These are phyloP conservation scores for Coturnix japonica DNA, from an alignment of 2,113 vertebrate genomes.

Conservation along the genomic window DNA sequence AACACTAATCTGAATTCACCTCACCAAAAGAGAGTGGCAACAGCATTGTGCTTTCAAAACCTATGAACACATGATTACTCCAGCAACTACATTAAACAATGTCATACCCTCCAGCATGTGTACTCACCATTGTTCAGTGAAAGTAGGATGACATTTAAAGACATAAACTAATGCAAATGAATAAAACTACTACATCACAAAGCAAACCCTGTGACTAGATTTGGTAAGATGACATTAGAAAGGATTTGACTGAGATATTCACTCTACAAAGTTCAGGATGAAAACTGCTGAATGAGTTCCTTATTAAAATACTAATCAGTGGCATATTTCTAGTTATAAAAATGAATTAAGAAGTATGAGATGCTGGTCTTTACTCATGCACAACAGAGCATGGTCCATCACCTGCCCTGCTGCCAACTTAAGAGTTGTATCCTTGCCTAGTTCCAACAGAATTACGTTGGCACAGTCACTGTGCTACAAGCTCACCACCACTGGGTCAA, in stretches of 20 bases:
- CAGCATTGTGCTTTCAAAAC: not conserved
- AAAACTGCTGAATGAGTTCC: not conserved
- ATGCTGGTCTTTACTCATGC: not conserved
- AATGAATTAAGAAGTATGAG: not conserved
- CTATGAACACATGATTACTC: not conserved
- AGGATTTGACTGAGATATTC: not conserved
- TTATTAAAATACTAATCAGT: not conserved
- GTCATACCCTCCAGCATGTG: not conserved
- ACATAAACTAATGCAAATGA: not conserved
- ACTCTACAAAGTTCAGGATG: not conserved
- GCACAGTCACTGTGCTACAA: not conserved
- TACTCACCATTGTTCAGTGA: not conserved
- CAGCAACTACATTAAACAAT: not conserved
- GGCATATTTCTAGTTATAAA: not conserved
- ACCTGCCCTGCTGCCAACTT: rapidly evolving
- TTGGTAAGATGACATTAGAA: not conserved
- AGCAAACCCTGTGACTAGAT: not conserved
- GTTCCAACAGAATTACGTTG: not conserved
- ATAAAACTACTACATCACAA: not conserved
- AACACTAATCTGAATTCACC: not conserved
- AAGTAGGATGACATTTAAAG: not conserved
- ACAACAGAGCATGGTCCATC: not conserved
- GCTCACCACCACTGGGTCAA: not conserved
- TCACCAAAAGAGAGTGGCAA: not conserved
- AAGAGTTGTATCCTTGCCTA: not conserved